Evolutionary conservation across 2,113 vertebrate genomes (phyloP), one percentile per base, ranked within the genome.

Genomic region (Eurypyga helias): DNA sequence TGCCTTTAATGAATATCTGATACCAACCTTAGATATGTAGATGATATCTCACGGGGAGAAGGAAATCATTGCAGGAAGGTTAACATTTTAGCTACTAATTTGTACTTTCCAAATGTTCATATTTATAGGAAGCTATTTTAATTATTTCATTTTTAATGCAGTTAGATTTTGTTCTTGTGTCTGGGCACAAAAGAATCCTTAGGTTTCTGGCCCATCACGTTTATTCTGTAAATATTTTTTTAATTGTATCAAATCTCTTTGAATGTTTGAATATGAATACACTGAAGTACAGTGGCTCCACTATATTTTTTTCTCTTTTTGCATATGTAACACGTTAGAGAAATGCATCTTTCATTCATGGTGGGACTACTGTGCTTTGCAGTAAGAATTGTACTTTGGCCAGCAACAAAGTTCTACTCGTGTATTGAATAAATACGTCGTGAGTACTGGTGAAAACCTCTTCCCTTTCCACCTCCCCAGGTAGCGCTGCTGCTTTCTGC

Each of bases 71-170:
- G 62, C 83, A 87, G 45, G 62, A 91, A 94, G 25, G 64, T 73
- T 77, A 92, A 93, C 58, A 10, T 51, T 96, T 96, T 95, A 94
- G 79, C 77, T 60, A 36, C 66, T 80, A 38, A 88, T 77, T 13
- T 77, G 21, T 64, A 36, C 36, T 80, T 85, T 88, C 80, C 5
- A 66, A 73, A 83, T 81, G 34, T 85, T 93, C 70, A 7, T 77
- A 83, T 95, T 95, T 94, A 70, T 92, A n/a, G 31, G 77, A 93
- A 67, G 28, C 77, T 36, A 57, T 69, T 73, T 91, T 19, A 70
- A 64, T 60, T 67, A 46, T 73, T 73, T 83, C 11, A 65, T 73
- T 94, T 94, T 95, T 75, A 94, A 60, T 7, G 7, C 16, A 87
- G 83, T 83, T 91, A 91, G 21, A 34, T 91, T 41, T 96, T 96